These are phyloP conservation scores for Sepiola atlantica DNA, from an alignment of 2,888 invertebrate species.

Conservation along the genomic window DNA sequence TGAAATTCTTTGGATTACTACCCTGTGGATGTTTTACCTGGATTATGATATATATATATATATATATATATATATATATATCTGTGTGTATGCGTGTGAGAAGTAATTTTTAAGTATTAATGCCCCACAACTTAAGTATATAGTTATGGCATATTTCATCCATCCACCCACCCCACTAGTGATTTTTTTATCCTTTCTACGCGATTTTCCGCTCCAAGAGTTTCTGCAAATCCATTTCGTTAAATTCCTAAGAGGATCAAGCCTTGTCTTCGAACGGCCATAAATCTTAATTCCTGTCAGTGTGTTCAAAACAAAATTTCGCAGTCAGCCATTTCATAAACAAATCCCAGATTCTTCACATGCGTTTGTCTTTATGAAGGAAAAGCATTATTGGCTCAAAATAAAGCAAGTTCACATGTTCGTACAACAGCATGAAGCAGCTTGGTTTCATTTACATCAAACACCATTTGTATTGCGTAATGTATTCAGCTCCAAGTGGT, in stretches of 20 bases:
- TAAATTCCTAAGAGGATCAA: slow-evolving; percentile 32
- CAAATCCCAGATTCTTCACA: neutral
- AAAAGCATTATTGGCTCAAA: neutral
- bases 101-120: neutral
- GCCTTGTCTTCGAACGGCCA: neutral
- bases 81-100: neutral
- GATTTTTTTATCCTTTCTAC: neutral
- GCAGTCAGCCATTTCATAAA: neutral
- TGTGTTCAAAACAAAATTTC: neutral
- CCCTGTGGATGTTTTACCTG: too few species aligned
- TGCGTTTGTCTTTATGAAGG: neutral
- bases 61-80: neutral
- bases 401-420: neutral
- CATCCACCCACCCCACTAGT: neutral
- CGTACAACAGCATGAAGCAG: too few species aligned
- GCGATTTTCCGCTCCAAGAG: neutral
- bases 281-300: neutral
- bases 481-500: too few species aligned
- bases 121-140: neutral
- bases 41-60: too few species aligned
- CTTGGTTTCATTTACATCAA: neutral
- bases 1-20: too few species aligned
- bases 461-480: neutral
- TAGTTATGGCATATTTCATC: neutral
- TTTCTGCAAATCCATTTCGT: neutral